Evolutionary conservation across 2,113 vertebrate genomes (phyloP).

Genomic region (Gasterosteus nipponicus): DNA sequence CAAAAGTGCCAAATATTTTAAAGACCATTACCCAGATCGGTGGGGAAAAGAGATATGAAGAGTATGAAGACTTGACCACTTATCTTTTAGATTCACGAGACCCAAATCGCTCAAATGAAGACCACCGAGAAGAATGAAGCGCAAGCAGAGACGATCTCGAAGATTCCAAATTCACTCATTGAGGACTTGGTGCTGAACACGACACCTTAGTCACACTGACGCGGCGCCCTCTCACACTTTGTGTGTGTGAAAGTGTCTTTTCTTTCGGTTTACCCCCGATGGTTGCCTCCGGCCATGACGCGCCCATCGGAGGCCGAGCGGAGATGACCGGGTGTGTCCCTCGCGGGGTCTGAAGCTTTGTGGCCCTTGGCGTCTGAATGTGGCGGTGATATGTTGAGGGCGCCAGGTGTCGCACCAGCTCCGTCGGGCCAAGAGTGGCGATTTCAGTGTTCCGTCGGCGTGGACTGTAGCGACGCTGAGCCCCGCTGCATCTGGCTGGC

Average conservation of each 20-base stretch:
- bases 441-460: constrained; percentile 88
- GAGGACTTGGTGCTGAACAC: constrained; percentile 8
- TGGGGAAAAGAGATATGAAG: background rate
- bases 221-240: too few relatives aligned
- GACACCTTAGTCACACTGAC: background rate
- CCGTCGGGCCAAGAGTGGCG: constrained; percentile 81
- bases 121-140: constrained; percentile 10
- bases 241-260: background rate
- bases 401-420: constrained; percentile 60
- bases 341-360: background rate
- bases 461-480: constrained; percentile 90
- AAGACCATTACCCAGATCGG: background rate
- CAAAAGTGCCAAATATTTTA: background rate
- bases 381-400: constrained; percentile 60
- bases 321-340: background rate
- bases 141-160: background rate
- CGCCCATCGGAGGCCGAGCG: background rate
- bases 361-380: background rate
- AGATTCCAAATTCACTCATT: constrained; percentile 11
- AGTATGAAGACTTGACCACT: background rate
- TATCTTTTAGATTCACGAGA: background rate
- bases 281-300: background rate
- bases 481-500: constrained; percentile 93
- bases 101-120: background rate
- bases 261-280: background rate